These are phyloP conservation scores for Thomomys bottae DNA, from an alignment of 2,113 vertebrate genomes.

Conservation along the genomic window DNA sequence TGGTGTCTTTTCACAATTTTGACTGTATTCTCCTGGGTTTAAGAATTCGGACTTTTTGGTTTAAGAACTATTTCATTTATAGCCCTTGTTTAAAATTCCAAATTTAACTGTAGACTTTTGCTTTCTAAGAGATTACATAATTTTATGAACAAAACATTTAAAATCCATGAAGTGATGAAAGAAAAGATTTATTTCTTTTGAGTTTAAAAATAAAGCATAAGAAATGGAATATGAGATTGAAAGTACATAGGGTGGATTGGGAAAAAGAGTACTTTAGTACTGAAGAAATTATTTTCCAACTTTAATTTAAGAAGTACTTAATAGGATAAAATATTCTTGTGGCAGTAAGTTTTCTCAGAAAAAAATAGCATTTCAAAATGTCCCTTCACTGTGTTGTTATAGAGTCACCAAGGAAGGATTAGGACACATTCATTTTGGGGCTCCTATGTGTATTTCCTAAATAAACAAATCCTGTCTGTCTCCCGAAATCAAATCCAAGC, in stretches of 20 bases:
- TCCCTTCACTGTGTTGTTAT: slow-evolving; percentile 18
- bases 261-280: neutral
- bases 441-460: slow-evolving; percentile 64
- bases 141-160: slow-evolving; percentile 56
- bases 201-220: slow-evolving; percentile 52
- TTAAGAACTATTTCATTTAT: slow-evolving; percentile 56
- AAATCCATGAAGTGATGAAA: slow-evolving; percentile 46
- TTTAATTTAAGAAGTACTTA: slow-evolving; percentile 59
- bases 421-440: slow-evolving; percentile 67
- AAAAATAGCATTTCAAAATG: slow-evolving; percentile 58
- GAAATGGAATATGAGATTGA: slow-evolving; percentile 29
- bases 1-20: slow-evolving; percentile 59
- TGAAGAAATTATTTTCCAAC: slow-evolving; percentile 48
- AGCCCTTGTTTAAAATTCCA: slow-evolving; percentile 50
- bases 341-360: slow-evolving; percentile 56
- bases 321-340: slow-evolving; percentile 52
- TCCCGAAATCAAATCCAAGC: slow-evolving; percentile 58
- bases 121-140: slow-evolving; percentile 58
- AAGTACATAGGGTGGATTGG: neutral
- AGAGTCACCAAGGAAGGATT: slow-evolving; percentile 41
- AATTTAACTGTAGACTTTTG: slow-evolving; percentile 40
- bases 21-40: slow-evolving; percentile 29
- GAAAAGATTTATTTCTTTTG: slow-evolving; percentile 49
- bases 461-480: slow-evolving; percentile 61
- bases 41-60: neutral